Base-by-base conservation (phyloP, 2,888 invertebrate species). In the Drosophila paramelanica region DNA sequence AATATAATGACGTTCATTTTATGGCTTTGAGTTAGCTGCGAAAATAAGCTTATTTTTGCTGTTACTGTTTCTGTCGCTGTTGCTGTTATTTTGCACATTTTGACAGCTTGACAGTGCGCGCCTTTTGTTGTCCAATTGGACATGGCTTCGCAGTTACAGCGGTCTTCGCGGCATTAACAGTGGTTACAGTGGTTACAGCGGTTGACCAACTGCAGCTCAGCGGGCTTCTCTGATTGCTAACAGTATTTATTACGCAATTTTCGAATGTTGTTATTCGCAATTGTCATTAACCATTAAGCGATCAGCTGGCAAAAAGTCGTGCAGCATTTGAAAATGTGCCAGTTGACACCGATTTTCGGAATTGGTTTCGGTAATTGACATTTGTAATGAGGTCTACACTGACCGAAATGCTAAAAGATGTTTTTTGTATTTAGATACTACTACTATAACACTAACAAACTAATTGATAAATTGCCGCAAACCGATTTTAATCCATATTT, bases 121-220 rank as follows among this genome's bases (percentile, higher is more conserved):
- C 47, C 45, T 72, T 71, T 72, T 64, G 60, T 67, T 67, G 66
- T 38, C 38, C 53, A 60, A 61, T 80, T 77, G 78, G 78, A 68
- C 60, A 61, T 53, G 87, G 84, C 84, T 83, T 65, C 87, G 77
- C 59, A 81, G 82, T 76, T 60, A 59, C 55, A 59, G 58, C 58
- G 51, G 57, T 59, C 41, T 31, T 14, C 20, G 23, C 31, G 38
- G 38, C 46, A 41, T 33, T 73, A 25, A 51, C 53, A 72, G 45
- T 42, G 52, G 57, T 45, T 36, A 31, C 46, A 47, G 45, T 55
- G 62, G 70, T 25, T 39, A 11, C 33, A 20, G 49, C 38, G 41
- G 41, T 53, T 53, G 41, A 4, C 25, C 60, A 60, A 59, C 43
- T 20, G 38, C 41, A 20, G 53, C 67, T 38, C 60, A 51, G 68